A percentile compares a stretch with the other conserved stretches of the same genome.
phyloP scores from a whole-genome alignment of 2,797 vertebrate species.

The Pangasius sanitwongsei region DNA sequence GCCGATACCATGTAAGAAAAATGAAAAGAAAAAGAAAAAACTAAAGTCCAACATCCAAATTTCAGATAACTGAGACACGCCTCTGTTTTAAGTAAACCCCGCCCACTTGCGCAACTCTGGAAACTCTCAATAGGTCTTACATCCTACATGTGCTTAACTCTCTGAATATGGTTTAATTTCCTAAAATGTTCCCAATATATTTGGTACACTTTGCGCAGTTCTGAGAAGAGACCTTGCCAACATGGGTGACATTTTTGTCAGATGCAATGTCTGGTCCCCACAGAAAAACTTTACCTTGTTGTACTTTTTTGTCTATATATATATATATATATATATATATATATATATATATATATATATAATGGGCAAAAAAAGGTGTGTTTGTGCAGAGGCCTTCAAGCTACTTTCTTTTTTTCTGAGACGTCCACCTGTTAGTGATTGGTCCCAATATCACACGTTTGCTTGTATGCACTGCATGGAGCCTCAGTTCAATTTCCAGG shows the following conservation, averaged over 20 bases:
- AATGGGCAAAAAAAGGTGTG: not conserved
- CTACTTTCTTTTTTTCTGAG: not conserved
- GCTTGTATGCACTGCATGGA: not conserved
- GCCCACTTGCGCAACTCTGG: not conserved
- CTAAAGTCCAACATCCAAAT: too few species aligned
- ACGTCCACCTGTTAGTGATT: not conserved
- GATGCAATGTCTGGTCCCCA: not conserved
- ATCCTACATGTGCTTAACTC: not conserved
- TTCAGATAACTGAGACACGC: too few species aligned
- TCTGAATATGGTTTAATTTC: not conserved
- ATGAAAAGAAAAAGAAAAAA: too few species aligned
- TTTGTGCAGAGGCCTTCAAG: not conserved
- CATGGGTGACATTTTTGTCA: not conserved
- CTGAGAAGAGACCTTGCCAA: not conserved
- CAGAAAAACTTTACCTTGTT: not conserved
- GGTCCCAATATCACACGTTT: not conserved
- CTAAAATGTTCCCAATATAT: not conserved
- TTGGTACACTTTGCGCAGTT: not conserved
- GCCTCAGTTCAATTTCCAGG: slow-evolving; percentile 1
- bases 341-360: not conserved
- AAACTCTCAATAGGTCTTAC: not conserved
- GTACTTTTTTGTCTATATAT: too few species aligned
- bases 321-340: too few species aligned
- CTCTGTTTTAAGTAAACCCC: not conserved
- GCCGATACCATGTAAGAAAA: too few species aligned